Evolutionary conservation across 2,113 vertebrate species (phyloP).

Genomic region (Hydrolagus affinis): DNA sequence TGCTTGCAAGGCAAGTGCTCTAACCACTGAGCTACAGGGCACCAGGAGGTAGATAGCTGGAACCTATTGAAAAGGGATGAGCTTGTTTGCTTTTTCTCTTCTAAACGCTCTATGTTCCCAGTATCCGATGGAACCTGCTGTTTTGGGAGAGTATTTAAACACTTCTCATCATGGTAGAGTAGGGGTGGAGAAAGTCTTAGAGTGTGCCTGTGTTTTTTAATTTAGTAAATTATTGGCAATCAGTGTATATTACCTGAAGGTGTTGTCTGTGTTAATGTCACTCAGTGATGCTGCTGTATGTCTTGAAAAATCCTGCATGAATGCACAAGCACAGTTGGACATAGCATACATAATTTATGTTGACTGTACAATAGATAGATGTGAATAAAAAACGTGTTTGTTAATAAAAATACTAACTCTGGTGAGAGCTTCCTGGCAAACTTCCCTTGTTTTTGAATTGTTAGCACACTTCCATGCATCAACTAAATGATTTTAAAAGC

Average conservation of each 20-base stretch:
- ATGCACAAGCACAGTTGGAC: conserved; percentile 81
- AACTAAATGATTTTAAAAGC: background rate
- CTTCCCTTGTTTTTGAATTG: background rate
- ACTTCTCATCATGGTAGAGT: background rate
- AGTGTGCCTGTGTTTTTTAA: background rate
- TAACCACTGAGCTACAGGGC: too few relatives aligned
- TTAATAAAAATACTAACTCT: conserved; percentile 69
- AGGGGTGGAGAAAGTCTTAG: background rate
- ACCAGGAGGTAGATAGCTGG: too few relatives aligned
- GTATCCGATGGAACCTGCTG: background rate
- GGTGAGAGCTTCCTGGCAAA: conserved; percentile 52
- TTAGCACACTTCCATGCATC: background rate
- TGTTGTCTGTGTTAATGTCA: background rate
- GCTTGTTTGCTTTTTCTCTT: too few relatives aligned
- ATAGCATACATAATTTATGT: conserved; percentile 88
- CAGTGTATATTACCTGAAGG: background rate
- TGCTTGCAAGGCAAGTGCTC: too few relatives aligned
- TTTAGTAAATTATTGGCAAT: background rate
- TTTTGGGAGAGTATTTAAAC: background rate
- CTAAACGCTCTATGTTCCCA: too few relatives aligned
- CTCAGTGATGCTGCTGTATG: background rate
- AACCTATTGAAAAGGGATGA: too few relatives aligned
- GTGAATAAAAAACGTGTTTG: conserved; percentile 51
- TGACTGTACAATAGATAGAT: conserved; percentile 58
- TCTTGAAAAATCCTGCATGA: conserved; percentile 69